Base-by-base conservation (phyloP, 2,113 vertebrate genomes). In the Apodemus sylvaticus region DNA sequence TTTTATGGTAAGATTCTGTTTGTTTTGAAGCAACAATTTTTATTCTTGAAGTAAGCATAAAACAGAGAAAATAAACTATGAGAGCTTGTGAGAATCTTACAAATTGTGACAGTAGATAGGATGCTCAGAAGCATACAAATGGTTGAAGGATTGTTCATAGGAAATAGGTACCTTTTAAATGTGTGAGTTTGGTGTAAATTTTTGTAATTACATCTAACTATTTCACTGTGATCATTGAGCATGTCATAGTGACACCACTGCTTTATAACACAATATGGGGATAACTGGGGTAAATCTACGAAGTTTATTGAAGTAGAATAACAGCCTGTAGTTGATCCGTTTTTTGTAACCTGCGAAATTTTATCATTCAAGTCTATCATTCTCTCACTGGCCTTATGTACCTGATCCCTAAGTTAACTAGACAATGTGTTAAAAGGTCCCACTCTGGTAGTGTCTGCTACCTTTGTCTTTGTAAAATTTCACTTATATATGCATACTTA, bases 121-220 rank as follows among this genome's bases (percentile, higher is more conserved):
- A 22, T 79, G 36, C 3, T 2, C 19, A 79, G 31, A 79, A 5
- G 2, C 51, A 55, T 55, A 81, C 17, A 81, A 51, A 81, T 36
- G 51, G 8, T n/a, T 22, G 34, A 53, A 55, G 8, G 31, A 78
- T 19, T 78, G 8, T 55, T 81, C 9, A n/a, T 70, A 45, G 88
- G 55, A 88, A 88, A 90, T 73, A 29, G 79, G 62, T 71, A 29
- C 53, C 53, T 89, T 94, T 12, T 16, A 36, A 71, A 94, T 77
- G 4, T 79, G 53, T 36, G 20, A 83, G 11, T 81, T 79, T 95
- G 79, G 0, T 13, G 12, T 88, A 45, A 55, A n/a, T 29, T 70
- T 70, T 83, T 90, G 53, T 53, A 93, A 89, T 64, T 86, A 60
- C 77, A 91, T 96, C 42, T 53, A 51, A 81, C 17, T n/a, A 74